Evolutionary conservation across 1,140 invertebrate species (phyloP).

Genomic region (Penaeus japonicus): DNA sequence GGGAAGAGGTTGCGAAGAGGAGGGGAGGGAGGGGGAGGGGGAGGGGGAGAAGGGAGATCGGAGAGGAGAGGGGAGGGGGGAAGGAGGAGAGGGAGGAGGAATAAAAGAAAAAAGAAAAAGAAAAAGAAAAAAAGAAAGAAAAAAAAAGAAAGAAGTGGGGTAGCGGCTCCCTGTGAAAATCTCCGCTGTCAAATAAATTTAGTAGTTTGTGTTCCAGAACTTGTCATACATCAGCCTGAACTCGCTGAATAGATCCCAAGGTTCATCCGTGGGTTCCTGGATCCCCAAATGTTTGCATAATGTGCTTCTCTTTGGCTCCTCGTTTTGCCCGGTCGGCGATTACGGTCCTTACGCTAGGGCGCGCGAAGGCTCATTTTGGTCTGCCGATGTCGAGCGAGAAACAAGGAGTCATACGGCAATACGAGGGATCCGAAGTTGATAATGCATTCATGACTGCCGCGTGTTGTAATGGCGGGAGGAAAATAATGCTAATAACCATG

Average conservation of each 20-base stretch:
- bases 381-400: neutral
- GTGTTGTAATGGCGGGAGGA: neutral
- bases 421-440: neutral
- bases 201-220: constrained; percentile 39
- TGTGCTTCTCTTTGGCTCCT: neutral
- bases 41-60: neutral
- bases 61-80: neutral
- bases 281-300: constrained; percentile 38
- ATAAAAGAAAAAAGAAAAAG: no score
- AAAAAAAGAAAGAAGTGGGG: neutral
- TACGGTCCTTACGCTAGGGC: neutral
- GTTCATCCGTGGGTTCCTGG: constrained; percentile 8
- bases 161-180: neutral
- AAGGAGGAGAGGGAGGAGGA: neutral
- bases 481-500: constrained; percentile 1
- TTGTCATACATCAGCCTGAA: constrained; percentile 11
- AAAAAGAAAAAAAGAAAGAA: neutral
- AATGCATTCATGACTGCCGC: constrained; percentile 25
- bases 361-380: neutral
- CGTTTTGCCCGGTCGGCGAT: neutral
- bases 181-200: constrained; percentile 21
- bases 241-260: constrained; percentile 13
- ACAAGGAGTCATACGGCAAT: neutral
- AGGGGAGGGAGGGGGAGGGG: neutral
- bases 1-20: no score